phyloP scores from a whole-genome alignment of 2,888 invertebrate species.

The Apodemia duryi region DNA sequence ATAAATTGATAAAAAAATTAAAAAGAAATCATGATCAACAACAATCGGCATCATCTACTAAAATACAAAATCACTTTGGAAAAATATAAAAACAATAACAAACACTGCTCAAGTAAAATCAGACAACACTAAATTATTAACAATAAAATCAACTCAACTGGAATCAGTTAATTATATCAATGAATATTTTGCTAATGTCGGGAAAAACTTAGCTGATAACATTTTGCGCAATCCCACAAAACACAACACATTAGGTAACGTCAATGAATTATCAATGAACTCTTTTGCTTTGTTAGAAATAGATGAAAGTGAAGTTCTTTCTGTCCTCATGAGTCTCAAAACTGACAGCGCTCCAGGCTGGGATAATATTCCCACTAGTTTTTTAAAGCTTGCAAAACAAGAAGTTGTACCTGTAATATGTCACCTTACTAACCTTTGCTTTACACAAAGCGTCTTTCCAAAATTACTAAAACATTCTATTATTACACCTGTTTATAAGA shows the following conservation, averaged over 20 bases:
- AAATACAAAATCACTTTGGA: conserved; percentile 24
- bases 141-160: conserved; percentile 17
- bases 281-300: neutral
- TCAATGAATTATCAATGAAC: neutral
- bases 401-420: neutral
- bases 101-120: conserved; percentile 14
- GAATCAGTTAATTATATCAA: conserved; percentile 24
- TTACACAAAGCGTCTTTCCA: conserved; percentile 11
- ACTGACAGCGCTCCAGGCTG: neutral
- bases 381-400: neutral
- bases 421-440: neutral
- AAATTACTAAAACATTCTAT: neutral
- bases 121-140: conserved; percentile 21
- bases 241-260: neutral
- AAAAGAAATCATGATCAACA: conserved; percentile 24
- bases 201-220: conserved; percentile 18
- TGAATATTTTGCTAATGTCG: conserved; percentile 23
- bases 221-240: neutral
- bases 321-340: neutral
- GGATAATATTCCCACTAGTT: conserved; percentile 2
- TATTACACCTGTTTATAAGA: conserved; percentile 8
- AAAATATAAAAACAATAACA: conserved; percentile 26
- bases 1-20: conserved; percentile 27
- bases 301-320: neutral
- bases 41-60: conserved; percentile 17